Conservation (phyloP, 2,888 invertebrate genomes). For the Teinopalpus imperialis region DNA sequence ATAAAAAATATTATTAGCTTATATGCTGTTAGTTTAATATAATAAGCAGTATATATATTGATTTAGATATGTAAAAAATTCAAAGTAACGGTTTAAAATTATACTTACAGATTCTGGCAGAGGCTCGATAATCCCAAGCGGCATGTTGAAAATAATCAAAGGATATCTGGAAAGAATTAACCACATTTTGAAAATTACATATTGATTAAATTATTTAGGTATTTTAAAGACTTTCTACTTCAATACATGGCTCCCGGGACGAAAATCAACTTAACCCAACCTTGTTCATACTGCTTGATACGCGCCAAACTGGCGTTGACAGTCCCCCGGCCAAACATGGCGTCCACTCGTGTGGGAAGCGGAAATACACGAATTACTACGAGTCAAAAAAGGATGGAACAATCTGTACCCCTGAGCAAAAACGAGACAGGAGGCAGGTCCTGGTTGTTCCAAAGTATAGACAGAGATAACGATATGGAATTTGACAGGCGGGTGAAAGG, state of each 20-base stretch:
- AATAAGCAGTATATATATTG: no score
- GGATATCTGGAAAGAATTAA: conserved; percentile 33
- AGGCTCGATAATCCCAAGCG: background rate
- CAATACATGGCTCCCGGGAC: no score
- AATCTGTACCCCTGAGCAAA: conserved; percentile 60
- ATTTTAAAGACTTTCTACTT: no score
- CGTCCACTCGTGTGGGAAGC: conserved; percentile 76
- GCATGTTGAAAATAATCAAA: conserved; percentile 6
- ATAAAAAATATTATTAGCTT: no score
- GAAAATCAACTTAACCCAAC: conserved; percentile 67
- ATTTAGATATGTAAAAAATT: no score
- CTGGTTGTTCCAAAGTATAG: conserved; percentile 65
- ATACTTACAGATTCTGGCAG: conserved; percentile 10
- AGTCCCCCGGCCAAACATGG: conserved; percentile 81
- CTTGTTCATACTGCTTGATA: conserved; percentile 63
- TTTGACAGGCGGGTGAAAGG: conserved; percentile 67
- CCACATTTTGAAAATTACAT: conserved; percentile 19
- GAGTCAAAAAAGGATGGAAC: conserved; percentile 72
- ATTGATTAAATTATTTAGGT: no score
- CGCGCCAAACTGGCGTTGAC: conserved; percentile 80
- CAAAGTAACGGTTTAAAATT: no score
- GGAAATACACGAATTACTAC: conserved; percentile 78
- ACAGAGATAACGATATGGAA: conserved; percentile 65
- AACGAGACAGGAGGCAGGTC: conserved; percentile 72
- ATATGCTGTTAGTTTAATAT: no score